Base-by-base conservation (phyloP, 2,113 vertebrate genomes). In the Girardinichthys multiradiatus region DNA sequence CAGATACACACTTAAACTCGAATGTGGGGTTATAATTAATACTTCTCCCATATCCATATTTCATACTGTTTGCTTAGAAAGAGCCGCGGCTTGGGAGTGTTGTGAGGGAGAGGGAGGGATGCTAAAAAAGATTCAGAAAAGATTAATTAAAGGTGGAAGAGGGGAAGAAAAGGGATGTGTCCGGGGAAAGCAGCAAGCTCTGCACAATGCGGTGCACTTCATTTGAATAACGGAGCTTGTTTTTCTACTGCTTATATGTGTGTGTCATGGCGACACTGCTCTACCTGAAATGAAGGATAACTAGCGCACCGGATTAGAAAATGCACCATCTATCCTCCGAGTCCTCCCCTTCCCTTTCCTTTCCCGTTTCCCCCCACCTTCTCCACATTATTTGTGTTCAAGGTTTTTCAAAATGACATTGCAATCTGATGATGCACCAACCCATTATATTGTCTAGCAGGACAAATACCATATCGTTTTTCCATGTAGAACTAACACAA, bases 321-420 rank as follows among this genome's bases (percentile, higher is more conserved):
- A 95, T 92, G 95, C 94, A 92, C 95, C 95, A 96, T 97, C 95
- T 95, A 97, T 96, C 95, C 92, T 95, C 92, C 80, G 1, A 68
- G 6, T 14, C 58, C 30, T 17, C 79, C 66, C 54, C 65, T 24
- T 21, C 37, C 7, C 19, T 30, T 4, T 1, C 28, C 29, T 4
- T 31, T 92, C 85, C 90, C 91, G 15, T 48, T 37, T n/a, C 8
- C n/a, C n/a, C 58, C 19, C 39, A 37, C 58, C 51, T 70, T 76
- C 94, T 75, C 94, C 95, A 96, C 95, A 96, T 98, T 99, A 98
- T 99, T 99, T 99, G 97, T 98, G 97, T 98, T 98, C 97, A 99
- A 98, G 97, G 97, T 97, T 99, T 99, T 91, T 96, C 97, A 96
- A 98, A 99, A 98, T 98, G 97, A 99, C 98, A 98, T 98, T 98